These are phyloP conservation scores for Spinus pinus DNA, from an alignment of 2,797 vertebrate species.

Conservation along the genomic window DNA sequence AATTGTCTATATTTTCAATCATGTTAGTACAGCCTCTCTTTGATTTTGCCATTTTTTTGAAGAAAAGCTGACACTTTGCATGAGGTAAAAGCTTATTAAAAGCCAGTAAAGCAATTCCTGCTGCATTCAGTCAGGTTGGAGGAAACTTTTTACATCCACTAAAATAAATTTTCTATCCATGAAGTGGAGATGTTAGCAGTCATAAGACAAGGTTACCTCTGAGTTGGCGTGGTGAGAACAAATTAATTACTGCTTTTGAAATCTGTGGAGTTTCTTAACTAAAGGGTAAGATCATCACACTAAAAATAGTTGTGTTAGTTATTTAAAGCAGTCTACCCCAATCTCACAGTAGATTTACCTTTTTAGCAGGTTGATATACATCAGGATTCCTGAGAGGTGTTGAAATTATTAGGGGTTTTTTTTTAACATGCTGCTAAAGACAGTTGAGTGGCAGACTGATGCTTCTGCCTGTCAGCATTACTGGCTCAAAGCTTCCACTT, in stretches of 20 bases:
- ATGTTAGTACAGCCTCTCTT: neutral
- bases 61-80: neutral
- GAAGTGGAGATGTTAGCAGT: neutral
- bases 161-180: neutral
- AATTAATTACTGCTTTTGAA: slow-evolving; percentile 14
- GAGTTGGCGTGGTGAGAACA: neutral
- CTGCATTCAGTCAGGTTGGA: neutral
- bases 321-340: neutral
- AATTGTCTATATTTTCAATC: neutral
- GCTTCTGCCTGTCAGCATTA: neutral
- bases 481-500: neutral
- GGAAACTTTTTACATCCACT: neutral
- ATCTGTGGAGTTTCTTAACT: neutral
- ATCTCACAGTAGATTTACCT: neutral
- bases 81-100: neutral
- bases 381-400: neutral
- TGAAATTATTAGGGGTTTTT: neutral
- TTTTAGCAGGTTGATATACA: neutral
- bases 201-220: neutral
- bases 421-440: neutral
- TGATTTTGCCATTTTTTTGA: neutral
- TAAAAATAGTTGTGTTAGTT: neutral
- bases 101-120: neutral
- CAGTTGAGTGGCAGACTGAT: neutral
- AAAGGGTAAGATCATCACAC: neutral